phyloP scores from a whole-genome alignment of 2,797 vertebrate species.

The Eulemur coronatus region DNA sequence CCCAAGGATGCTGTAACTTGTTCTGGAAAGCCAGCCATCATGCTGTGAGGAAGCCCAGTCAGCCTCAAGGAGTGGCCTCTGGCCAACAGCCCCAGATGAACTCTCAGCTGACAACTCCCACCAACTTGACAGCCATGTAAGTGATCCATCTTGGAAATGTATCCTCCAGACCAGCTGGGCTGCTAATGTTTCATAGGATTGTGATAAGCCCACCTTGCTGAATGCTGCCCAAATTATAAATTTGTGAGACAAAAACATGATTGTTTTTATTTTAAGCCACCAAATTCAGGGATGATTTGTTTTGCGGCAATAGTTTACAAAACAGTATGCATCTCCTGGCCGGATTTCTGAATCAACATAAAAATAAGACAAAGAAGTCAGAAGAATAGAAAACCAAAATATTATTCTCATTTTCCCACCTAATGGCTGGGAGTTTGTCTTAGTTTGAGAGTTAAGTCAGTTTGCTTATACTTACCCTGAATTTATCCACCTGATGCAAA shows the following conservation, averaged over 20 bases:
- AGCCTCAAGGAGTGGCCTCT: background rate
- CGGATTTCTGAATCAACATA: constrained; percentile 2
- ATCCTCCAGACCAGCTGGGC: background rate
- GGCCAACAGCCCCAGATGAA: constrained; percentile 13
- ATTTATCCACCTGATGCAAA: background rate
- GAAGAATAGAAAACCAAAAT: background rate
- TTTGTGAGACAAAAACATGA: constrained; percentile 22
- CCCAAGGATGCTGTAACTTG: background rate
- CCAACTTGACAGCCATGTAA: background rate
- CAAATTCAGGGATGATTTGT: constrained; percentile 14
- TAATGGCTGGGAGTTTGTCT: background rate
- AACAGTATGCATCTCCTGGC: background rate
- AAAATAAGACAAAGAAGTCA: background rate
- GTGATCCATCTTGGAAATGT: background rate
- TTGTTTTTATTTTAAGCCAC: constrained; percentile 32
- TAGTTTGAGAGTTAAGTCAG: background rate
- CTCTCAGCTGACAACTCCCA: background rate
- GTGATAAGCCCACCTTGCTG: background rate
- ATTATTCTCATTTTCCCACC: background rate
- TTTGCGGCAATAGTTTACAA: constrained; percentile 10
- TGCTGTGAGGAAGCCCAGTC: background rate
- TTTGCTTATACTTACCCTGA: background rate
- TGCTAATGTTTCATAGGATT: background rate
- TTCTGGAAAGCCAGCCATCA: constrained; percentile 39
- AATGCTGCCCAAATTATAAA: background rate